Base-by-base conservation (phyloP, 2,888 invertebrate genomes). In the Thymelicus acteon region DNA sequence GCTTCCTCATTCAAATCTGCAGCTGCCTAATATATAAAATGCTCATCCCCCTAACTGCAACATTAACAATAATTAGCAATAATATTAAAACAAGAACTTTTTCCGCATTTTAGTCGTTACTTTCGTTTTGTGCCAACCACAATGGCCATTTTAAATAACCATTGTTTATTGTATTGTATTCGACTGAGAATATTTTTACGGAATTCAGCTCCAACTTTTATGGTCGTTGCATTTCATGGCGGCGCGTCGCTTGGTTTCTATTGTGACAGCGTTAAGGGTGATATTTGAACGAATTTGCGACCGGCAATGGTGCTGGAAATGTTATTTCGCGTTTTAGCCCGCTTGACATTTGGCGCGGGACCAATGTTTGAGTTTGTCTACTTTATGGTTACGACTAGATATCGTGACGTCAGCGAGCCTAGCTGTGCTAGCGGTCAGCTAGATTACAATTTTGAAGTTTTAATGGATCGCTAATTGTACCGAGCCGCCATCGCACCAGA, bases 101-200 rank as follows among this genome's bases (percentile, higher is more conserved):
- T 52, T 49, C 71, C 44, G 71, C 60, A 65, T 71, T 60, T 64
- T 60, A 49, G 71, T 60, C 64, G 64, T 71, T 60, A 71, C 65
- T 71, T 71, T 71, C 71, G 71, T 71, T 70, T 65, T 65, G 64
- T 65, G 71, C 58, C 64, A 68, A 70, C 70, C 60, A 70, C 70
- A 65, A 71, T 71, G 47, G 71, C 64, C 52, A 65, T 71, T 71
- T 71, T 60, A 71, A 71, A 71, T 71, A 64, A 65, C 65, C 70
- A 64, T 71, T 65, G 70, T 71, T 71, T 71, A 71, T 71, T 60
- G 70, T 71, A 71, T 71, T 71, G 70, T 71, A 64, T 71, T 71
- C 70, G 70, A 65, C 70, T 71, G 70, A 71, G 64, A 71, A 71
- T 71, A 71, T 71, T 71, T 71, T 71, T 71, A 60, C 70, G 44